Conservation (phyloP, 53 echinoderm and acorn worm genomes). For the Henricia sp. region DNA sequence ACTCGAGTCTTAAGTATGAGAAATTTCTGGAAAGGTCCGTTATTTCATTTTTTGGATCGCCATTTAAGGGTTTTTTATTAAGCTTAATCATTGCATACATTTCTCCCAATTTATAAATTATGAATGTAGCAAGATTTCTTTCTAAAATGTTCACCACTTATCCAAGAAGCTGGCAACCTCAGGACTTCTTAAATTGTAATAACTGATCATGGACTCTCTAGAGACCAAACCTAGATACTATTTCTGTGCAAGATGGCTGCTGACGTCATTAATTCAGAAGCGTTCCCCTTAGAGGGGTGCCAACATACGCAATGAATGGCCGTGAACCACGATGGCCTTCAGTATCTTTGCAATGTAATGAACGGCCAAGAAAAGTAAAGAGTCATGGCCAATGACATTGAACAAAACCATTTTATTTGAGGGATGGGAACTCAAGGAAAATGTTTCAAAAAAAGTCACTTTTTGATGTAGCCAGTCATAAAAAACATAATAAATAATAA, state of each 20-base stretch:
- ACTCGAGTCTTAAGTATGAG: too few relatives aligned
- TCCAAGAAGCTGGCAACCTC: background rate
- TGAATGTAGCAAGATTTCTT: too few relatives aligned
- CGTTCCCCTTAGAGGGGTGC: constrained; percentile 55
- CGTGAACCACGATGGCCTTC: constrained; percentile 12
- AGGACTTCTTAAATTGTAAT: constrained; percentile 3
- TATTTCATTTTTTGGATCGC: too few relatives aligned
- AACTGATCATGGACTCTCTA: background rate
- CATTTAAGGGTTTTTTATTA: too few relatives aligned
- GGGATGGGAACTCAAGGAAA: too few relatives aligned
- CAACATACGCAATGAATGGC: constrained; percentile 44
- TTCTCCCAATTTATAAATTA: too few relatives aligned
- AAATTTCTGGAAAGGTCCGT: too few relatives aligned
- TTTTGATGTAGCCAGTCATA: background rate
- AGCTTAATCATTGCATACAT: too few relatives aligned
- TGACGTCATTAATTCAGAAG: constrained; percentile 56
- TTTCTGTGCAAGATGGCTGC: constrained; percentile 22
- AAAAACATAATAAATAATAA: too few relatives aligned
- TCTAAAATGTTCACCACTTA: too few relatives aligned
- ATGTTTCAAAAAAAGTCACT: background rate
- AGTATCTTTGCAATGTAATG: background rate
- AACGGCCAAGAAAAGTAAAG: constrained; percentile 5
- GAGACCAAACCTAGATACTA: constrained; percentile 22
- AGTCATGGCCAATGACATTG: constrained; percentile 42
- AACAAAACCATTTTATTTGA: background rate